Conservation (phyloP, 2,113 vertebrate species). For the Scomber colias region DNA sequence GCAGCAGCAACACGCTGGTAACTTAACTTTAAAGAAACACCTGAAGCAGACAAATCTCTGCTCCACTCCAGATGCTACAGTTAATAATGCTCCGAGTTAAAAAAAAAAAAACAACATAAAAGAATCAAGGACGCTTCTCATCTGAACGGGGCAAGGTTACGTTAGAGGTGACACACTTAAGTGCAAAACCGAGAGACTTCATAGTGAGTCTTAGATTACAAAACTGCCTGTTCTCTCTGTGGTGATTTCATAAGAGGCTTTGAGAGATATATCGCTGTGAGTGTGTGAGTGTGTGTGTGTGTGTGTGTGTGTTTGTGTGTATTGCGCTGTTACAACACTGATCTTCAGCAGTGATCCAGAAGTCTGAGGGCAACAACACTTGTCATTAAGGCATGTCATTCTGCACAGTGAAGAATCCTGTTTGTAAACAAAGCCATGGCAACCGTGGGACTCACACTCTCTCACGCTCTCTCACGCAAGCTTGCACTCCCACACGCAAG, state of each 20-base stretch:
- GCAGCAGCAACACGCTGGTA: not conserved
- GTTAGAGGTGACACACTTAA: conserved; percentile 66
- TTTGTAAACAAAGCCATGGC: conserved; percentile 84
- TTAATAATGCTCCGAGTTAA: not conserved
- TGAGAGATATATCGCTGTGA: conserved; percentile 42
- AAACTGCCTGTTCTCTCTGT: conserved; percentile 63
- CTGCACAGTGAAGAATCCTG: conserved; percentile 76
- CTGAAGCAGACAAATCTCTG: not conserved
- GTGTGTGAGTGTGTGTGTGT: conserved; percentile 22
- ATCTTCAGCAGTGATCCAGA: conserved; percentile 70
- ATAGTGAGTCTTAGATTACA: conserved; percentile 61
- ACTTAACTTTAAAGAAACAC: not conserved
- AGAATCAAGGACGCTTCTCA: conserved; percentile 35
- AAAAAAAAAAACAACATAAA: not conserved
- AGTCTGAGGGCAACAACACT: conserved; percentile 74
- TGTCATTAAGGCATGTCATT: conserved; percentile 81
- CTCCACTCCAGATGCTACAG: conserved; percentile 8
- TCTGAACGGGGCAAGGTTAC: conserved; percentile 48
- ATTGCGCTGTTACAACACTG: conserved; percentile 53
- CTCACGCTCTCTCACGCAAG: conserved; percentile 52
- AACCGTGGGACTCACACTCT: conserved; percentile 66
- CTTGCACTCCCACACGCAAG: conserved; percentile 46
- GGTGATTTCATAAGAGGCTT: conserved; percentile 74
- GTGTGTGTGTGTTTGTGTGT: conserved; percentile 20
- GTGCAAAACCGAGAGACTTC: conserved; percentile 53